Conservation (phyloP, 2,797 vertebrate species). For the Falco rusticolus region DNA sequence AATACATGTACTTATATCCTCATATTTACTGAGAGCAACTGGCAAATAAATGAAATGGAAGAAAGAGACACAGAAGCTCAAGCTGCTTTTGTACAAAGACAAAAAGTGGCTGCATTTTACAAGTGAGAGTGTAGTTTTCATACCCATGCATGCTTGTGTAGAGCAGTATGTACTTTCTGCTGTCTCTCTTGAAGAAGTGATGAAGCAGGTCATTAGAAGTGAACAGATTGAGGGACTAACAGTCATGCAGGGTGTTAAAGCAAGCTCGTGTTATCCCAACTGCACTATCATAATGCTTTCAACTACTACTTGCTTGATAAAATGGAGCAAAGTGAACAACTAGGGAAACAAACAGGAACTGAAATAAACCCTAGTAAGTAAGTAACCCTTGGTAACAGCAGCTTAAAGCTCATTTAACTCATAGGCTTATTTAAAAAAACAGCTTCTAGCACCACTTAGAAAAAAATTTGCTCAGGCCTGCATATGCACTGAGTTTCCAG, state of each 20-base stretch:
- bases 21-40: not conserved
- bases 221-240: not conserved
- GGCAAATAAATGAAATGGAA: not conserved
- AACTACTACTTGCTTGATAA: not conserved
- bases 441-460: not conserved
- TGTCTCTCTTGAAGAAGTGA: not conserved
- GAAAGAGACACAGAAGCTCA: not conserved
- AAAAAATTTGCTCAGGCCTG: not conserved
- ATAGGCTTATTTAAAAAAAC: not conserved
- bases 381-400: not conserved
- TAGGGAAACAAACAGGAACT: not conserved
- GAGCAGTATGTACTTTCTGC: not conserved
- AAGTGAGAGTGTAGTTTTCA: not conserved
- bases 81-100: not conserved
- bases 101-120: not conserved
- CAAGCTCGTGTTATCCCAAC: not conserved
- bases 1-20: not conserved
- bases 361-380: not conserved
- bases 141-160: not conserved
- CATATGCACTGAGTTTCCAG: not conserved
- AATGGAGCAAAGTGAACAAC: not conserved
- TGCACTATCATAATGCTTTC: not conserved
- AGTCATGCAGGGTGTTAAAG: not conserved
- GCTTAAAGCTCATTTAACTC: not conserved
- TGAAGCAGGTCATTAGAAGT: not conserved